These are phyloP conservation scores for Merops nubicus DNA, from an alignment of 2,113 vertebrate genomes.

Conservation along the genomic window DNA sequence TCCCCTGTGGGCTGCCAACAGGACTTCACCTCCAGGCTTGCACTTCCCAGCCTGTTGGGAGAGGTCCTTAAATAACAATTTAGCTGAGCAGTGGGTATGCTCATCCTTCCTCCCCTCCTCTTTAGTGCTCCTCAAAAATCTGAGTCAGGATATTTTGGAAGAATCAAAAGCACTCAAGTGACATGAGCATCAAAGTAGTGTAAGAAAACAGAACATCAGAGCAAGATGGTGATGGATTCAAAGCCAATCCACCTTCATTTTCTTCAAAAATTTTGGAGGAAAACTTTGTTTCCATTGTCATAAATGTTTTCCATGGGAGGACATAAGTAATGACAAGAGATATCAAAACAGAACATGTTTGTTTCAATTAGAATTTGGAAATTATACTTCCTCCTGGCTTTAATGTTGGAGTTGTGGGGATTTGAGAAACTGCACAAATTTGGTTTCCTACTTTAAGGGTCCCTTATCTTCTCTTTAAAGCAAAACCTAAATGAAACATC, in stretches of 20 bases:
- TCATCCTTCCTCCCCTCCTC: background rate
- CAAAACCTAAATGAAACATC: background rate
- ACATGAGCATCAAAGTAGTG: background rate
- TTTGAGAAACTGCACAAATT: background rate
- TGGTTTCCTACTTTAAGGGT: background rate
- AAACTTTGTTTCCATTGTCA: background rate
- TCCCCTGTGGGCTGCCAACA: background rate
- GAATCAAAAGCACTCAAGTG: background rate
- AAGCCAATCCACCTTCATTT: background rate
- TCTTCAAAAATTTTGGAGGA: background rate
- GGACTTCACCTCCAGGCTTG: too few relatives aligned
- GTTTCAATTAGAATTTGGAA: background rate
- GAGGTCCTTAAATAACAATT: background rate
- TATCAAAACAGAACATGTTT: background rate
- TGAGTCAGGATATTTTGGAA: background rate
- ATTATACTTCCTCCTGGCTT: background rate
- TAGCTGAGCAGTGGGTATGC: rapidly evolving
- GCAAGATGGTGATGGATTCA: background rate
- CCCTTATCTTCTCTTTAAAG: background rate
- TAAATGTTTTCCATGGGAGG: background rate
- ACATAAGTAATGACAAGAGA: background rate
- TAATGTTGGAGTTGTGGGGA: background rate
- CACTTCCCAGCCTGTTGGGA: background rate
- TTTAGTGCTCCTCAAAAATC: background rate
- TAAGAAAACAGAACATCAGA: background rate